Evolutionary conservation across 2,113 vertebrate genomes (phyloP), one percentile per base, ranked within the genome.

Genomic region (Herpetotheres cachinnans): DNA sequence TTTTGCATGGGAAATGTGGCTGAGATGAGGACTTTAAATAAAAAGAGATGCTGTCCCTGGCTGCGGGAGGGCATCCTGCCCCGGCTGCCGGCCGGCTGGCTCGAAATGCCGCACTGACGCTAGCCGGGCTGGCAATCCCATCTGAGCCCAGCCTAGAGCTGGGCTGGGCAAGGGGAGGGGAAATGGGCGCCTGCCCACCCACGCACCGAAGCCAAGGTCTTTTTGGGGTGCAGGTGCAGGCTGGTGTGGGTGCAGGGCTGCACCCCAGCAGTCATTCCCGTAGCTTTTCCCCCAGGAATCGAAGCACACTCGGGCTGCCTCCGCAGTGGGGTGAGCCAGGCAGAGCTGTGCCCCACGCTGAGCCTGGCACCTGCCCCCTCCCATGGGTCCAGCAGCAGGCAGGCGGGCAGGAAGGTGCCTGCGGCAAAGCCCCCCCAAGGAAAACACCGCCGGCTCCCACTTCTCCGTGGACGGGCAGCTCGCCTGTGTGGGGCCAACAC

Each of bases 41-140:
- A 54, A 38, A 29, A 72, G 71, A 30, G 50, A 12, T 8, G 27
- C 44, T 7, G 50, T 7, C 54, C 34, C 38, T 2, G 5, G 18
- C 63, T 55, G 90, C 2, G 10, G 49, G 30, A 30, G 40, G 42
- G 72, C 30, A 13, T 15, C 42, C 72, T 49, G 63, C 34, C 54
- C 40, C 3, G 14, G 15, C 44, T 26, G 34, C 69, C 3, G 11
- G 12, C 56, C 3, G 26, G 22, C 12, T 2, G 9, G 19, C 20
- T 7, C 0, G 3, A n/a, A 70, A 29, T 5, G 4, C 56, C 6
- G 1, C n/a, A 5, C 36, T 2, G 5, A 2, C 1, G 18, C 36
- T 14, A 13, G 30, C 69, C 10, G 2, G 19, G 29, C 29, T 61
- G 58, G 59, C 10, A 61, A 52, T 16, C 63, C 81, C 9, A 0